These are phyloP conservation scores for Melipona beecheii DNA, from an alignment of 2,888 invertebrate species.

Conservation along the genomic window DNA sequence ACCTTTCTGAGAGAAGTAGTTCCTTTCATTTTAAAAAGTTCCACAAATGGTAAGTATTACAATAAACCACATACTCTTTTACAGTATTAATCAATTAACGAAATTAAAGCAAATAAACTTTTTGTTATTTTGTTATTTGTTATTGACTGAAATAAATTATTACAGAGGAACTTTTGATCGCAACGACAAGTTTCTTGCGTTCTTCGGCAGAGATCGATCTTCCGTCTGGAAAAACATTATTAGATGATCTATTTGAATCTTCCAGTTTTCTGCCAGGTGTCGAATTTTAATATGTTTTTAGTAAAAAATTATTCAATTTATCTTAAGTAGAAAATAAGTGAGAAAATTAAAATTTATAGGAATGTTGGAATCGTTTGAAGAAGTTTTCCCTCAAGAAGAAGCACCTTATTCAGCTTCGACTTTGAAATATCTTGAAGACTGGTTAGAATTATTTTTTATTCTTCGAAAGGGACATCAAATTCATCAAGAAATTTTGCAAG, in stretches of 20 bases:
- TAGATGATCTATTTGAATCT: constrained; percentile 51
- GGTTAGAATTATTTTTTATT: constrained; percentile 51
- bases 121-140: not conserved
- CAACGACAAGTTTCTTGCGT: constrained; percentile 74
- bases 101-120: not conserved
- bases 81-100: not conserved
- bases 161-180: constrained; percentile 75
- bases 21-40: constrained; percentile 87
- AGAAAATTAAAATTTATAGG: constrained; percentile 44
- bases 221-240: constrained; percentile 38
- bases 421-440: constrained; percentile 64
- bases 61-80: not conserved
- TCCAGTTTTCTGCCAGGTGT: constrained; percentile 52
- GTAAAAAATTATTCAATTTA: not conserved
- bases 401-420: constrained; percentile 35
- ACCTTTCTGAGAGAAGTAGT: constrained; percentile 86
- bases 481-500: constrained; percentile 43
- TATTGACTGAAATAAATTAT: constrained; percentile 1
- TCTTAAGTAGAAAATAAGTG: not conserved
- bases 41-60: constrained; percentile 55
- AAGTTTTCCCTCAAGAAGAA: constrained; percentile 48
- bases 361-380: constrained; percentile 56
- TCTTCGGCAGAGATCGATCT: constrained; percentile 67
- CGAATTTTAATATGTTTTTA: constrained; percentile 29
- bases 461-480: constrained; percentile 36